A percentile compares a stretch with the other conserved stretches of the same genome.
phyloP scores from a whole-genome alignment of 2,797 vertebrate species.

The Enteromius paludinosus region DNA sequence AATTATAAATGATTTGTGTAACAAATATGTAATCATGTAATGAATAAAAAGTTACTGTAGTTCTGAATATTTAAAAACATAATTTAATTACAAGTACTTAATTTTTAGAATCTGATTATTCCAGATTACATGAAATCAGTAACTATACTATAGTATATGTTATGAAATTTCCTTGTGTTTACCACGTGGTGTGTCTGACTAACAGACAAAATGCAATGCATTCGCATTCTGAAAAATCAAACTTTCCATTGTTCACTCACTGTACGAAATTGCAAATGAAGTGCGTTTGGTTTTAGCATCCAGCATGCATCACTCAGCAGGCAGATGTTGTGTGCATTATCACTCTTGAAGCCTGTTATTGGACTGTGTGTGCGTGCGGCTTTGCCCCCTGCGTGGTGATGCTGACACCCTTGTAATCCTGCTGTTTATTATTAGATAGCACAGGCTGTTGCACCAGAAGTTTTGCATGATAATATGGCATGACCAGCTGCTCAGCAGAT shows the following conservation, averaged over 20 bases:
- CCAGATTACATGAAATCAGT: not conserved
- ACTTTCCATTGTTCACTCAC: not conserved
- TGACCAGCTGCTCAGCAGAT: conserved; percentile 83
- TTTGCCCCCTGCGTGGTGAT: conserved; percentile 66
- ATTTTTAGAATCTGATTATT: not conserved
- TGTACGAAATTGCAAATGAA: not conserved
- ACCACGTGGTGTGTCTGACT: not conserved
- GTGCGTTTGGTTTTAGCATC: conserved; percentile 22
- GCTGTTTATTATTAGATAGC: conserved; percentile 75
- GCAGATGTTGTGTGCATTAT: conserved; percentile 49
- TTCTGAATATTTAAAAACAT: not conserved
- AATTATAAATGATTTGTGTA: too few relatives aligned
- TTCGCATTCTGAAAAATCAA: not conserved
- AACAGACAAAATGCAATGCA: not conserved
- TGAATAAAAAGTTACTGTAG: not conserved
- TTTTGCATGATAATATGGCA: conserved; percentile 70
- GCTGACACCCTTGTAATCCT: conserved; percentile 82
- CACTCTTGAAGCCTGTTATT: conserved; percentile 47
- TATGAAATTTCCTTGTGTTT: not conserved
- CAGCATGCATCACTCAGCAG: conserved; percentile 48
- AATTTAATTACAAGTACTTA: not conserved
- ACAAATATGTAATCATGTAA: not conserved
- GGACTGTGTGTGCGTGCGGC: conserved; percentile 43
- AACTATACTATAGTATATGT: not conserved
- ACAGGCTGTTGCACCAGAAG: conserved; percentile 68